Base-by-base conservation (phyloP, 2,113 vertebrate species). In the Zootoca vivipara region DNA sequence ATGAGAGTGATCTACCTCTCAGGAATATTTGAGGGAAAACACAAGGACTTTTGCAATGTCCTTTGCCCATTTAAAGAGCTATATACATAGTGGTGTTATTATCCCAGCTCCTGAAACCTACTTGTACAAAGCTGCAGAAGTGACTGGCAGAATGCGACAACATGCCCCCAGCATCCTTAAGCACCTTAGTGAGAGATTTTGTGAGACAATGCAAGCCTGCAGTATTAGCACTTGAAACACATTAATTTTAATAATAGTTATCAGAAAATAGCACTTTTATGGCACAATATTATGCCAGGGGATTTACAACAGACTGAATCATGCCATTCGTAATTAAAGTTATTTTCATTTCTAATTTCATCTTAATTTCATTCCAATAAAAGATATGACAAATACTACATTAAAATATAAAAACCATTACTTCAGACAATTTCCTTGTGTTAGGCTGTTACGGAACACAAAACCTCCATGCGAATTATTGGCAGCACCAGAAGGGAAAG, bases 161-260 rank as follows among this genome's bases (percentile, higher is more conserved):
- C 13, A 89, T 58, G 26, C 56, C 78, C 85, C 20, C 0, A 0
- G 3, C 0, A 0, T 90, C 80, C 78, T 93, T 83, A 52, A 4
- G 83, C 93, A 90, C 35, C 72, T 70, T 85, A 40, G 91, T 86
- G 46, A 85, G 91, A 82, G 89, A 93, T 85, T 91, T 92, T 94
- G 90, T 56, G 81, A 95, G 94, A 93, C 82, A 95, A 85, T 93
- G 78, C 77, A 82, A 82, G 92, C 92, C 93, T 93, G 92, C 6
- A 82, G 93, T 93, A 88, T 93, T 89, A 93, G 94, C 93, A 94
- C 95, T 95, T 95, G 95, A 90, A 93, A 92, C 94, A 90, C 92
- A 95, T 95, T 96, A 95, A 96, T 95, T 95, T 94, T 94, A 94
- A 95, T 95, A 96, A 96, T 95, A 94, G 95, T 96, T 95, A 96